Percentiles rank a stretch among this genome's conserved stretches.
phyloP scores from a whole-genome alignment of 2,113 vertebrate genomes.

The Spheniscus mendiculus region DNA sequence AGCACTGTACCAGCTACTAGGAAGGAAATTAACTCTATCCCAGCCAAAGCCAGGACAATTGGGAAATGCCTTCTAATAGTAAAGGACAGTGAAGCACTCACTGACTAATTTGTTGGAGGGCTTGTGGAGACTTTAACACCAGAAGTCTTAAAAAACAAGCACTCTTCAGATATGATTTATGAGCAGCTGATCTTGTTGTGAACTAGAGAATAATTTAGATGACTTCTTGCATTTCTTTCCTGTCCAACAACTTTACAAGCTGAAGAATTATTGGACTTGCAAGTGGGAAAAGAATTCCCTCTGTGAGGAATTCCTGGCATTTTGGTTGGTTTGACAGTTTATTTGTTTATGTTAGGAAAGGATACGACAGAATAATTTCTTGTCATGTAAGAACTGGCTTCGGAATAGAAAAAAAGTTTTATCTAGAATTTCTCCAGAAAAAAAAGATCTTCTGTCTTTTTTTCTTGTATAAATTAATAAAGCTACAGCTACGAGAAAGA shows the following conservation, averaged over 20 bases:
- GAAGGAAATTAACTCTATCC: too few relatives aligned
- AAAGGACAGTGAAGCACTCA: not conserved
- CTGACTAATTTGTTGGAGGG: not conserved
- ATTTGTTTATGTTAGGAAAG: not conserved
- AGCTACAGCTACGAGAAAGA: not conserved
- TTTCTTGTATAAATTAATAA: not conserved
- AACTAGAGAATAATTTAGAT: not conserved
- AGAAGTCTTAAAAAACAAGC: not conserved
- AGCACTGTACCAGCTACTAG: too few relatives aligned
- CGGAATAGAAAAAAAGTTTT: not conserved
- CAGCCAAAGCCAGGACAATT: too few relatives aligned
- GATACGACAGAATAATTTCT: not conserved
- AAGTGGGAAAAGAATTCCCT: not conserved
- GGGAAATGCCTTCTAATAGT: not conserved
- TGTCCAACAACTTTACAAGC: not conserved
- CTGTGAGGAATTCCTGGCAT: not conserved
- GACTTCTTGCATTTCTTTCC: not conserved
- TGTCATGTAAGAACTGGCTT: not conserved
- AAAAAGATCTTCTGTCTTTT: not conserved
- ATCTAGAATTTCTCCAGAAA: not conserved
- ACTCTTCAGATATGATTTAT: not conserved
- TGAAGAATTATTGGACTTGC: not conserved
- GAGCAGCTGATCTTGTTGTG: not conserved
- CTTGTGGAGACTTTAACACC: not conserved
- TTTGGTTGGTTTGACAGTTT: not conserved